Evolutionary conservation across 2,888 invertebrate genomes (phyloP).

Genomic region (Ephialtes manifestator): DNA sequence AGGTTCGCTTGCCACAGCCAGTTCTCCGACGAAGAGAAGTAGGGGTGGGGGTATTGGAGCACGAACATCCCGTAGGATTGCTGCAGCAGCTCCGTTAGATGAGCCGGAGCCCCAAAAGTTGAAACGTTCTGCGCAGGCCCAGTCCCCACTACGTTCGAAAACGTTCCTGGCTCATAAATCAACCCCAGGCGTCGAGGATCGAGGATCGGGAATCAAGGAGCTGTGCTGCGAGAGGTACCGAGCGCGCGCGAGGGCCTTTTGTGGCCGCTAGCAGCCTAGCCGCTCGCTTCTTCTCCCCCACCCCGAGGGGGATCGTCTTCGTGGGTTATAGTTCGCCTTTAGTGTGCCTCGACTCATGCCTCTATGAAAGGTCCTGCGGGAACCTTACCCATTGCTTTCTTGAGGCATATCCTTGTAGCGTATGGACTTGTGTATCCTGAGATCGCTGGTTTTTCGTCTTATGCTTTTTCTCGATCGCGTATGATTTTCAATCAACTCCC

Average conservation of each 20-base stretch:
- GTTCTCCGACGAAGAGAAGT: slow-evolving; percentile 56
- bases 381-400: slow-evolving; percentile 54
- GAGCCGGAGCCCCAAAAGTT: slow-evolving; percentile 57
- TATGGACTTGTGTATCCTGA: slow-evolving; percentile 16
- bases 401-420: slow-evolving; percentile 37
- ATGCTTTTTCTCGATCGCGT: slow-evolving; percentile 6
- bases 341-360: slow-evolving; percentile 49
- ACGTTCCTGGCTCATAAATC: slow-evolving; percentile 78
- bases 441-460: slow-evolving; percentile 1
- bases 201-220: slow-evolving; percentile 69
- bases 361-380: slow-evolving; percentile 59
- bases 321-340: slow-evolving; percentile 8
- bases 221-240: slow-evolving; percentile 17
- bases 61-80: slow-evolving; percentile 66
- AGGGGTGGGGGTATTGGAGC: slow-evolving; percentile 75
- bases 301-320: neutral
- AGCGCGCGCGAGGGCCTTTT: slow-evolving; percentile 65
- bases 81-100: slow-evolving; percentile 64
- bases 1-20: slow-evolving; percentile 73
- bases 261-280: slow-evolving; percentile 57
- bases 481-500: slow-evolving; percentile 33
- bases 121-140: slow-evolving; percentile 78
- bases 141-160: slow-evolving; percentile 72
- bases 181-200: slow-evolving; percentile 78
- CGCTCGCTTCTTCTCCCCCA: slow-evolving; percentile 19